Base-by-base conservation (phyloP, 2,113 vertebrate species). In the Colossoma macropomum region DNA sequence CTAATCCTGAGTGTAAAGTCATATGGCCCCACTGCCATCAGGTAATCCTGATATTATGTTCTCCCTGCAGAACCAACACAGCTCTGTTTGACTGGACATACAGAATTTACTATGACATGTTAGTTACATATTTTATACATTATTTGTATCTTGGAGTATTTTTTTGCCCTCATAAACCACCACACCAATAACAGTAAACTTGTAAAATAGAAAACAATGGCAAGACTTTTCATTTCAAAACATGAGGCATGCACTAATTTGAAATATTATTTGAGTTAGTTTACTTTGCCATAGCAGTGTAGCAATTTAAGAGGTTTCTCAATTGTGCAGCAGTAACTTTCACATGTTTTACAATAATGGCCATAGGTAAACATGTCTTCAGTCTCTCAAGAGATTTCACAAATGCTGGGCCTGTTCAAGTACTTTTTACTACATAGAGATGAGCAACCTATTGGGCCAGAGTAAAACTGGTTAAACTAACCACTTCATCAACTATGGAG, bases 1-100 rank as follows among this genome's bases (percentile, higher is more conserved):
- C 32, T 23, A 69, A 69, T 69, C 34, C 21, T 38, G 66, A 21
- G 32, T 41, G 34, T 69, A 23, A 38, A 69, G 66, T 69, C 32
- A 11, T 38, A 69, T 38, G 41, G 10, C 15, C 23, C 11, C 21
- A 25, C 34, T n/a, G 34, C 38, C 41, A 41, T 71, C 34, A 71
- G 68, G 59, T 62, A 62, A 25, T 62, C 25, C 11, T n/a, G 66
- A 69, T 38, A 38, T 69, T 38, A 45, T 8, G 34, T 41, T 71
- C 34, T 27, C 23, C 3, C 68, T 25, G 23, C 68, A 23, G 15
- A 45, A 8, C 32, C 11, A 71, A 71, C 21, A 25, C 68, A 25
- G 68, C 21, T 71, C 34, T 38, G 28, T 69, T 69, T 69, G 66
- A 69, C 9, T 69, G 34, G 66, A 69, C 66, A 32, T 23, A 12